phyloP scores from a whole-genome alignment of 2,888 invertebrate species.

The Gerosis bhagava region DNA sequence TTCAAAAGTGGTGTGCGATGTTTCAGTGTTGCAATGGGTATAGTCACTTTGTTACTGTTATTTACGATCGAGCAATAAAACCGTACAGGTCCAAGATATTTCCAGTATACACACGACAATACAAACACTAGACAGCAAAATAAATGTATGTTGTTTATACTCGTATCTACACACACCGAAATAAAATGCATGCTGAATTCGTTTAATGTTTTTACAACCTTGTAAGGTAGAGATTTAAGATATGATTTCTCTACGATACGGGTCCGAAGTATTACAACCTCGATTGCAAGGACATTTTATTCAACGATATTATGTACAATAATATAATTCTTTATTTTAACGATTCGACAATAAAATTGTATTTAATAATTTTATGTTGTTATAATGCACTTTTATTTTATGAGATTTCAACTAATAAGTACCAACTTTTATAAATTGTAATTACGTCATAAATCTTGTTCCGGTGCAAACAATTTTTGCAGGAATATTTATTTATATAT shows the following conservation, averaged over 20 bases:
- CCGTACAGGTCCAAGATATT: slow-evolving; percentile 12
- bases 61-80: slow-evolving; percentile 22
- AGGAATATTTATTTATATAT: too few species aligned
- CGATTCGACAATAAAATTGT: slow-evolving; percentile 6
- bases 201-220: slow-evolving; percentile 29
- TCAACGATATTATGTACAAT: slow-evolving; percentile 12
- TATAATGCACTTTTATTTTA: too few species aligned
- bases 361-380: too few species aligned
- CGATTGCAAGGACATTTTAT: slow-evolving; percentile 21
- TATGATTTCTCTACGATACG: slow-evolving; percentile 30
- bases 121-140: slow-evolving; percentile 16
- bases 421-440: too few species aligned
- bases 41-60: slow-evolving; percentile 18
- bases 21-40: slow-evolving; percentile 9
- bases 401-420: background rate
- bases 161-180: slow-evolving; percentile 5
- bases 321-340: slow-evolving; percentile 18
- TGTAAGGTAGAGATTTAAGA: slow-evolving; percentile 33
- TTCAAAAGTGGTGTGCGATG: slow-evolving; percentile 9
- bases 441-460: too few species aligned
- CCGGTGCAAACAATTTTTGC: too few species aligned
- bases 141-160: slow-evolving; percentile 12
- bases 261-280: slow-evolving; percentile 13
- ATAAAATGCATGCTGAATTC: slow-evolving; percentile 22
- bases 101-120: slow-evolving; percentile 16